Conservation (phyloP, 2,888 invertebrate species). For the Therioaphis trifolii region DNA sequence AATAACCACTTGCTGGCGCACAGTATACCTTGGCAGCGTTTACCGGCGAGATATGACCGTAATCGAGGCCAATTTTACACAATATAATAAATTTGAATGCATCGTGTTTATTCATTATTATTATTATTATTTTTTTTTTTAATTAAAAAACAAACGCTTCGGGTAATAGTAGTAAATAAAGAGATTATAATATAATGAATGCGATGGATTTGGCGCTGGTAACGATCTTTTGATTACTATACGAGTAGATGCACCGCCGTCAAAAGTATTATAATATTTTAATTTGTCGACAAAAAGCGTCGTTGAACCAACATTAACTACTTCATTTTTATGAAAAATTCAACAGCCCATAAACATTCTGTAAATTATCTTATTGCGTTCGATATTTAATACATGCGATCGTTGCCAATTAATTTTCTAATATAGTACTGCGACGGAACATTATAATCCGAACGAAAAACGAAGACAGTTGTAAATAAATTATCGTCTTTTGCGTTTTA, state of each 20-base stretch:
- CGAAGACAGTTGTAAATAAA: too few species aligned
- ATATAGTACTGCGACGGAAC: too few species aligned
- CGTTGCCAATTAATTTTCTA: too few species aligned
- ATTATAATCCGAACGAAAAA: too few species aligned
- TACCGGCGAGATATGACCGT: background rate
- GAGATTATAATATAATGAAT: background rate
- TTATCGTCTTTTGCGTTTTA: too few species aligned
- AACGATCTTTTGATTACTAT: background rate
- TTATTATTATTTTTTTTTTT: constrained; percentile 22
- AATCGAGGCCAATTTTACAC: background rate
- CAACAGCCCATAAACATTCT: background rate
- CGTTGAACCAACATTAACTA: background rate
- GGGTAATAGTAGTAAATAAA: background rate
- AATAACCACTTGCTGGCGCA: background rate
- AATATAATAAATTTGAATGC: constrained; percentile 6
- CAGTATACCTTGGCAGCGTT: background rate
- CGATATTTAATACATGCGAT: too few species aligned
- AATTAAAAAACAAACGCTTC: constrained; percentile 44
- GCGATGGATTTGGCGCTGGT: background rate
- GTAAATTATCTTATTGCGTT: too few species aligned
- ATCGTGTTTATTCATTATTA: background rate
- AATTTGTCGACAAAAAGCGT: constrained; percentile 9
- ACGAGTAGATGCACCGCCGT: background rate
- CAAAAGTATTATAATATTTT: constrained; percentile 10
- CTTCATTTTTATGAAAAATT: background rate